Percentiles rank a stretch among this genome's conserved stretches.
These are phyloP conservation scores for Glyphotaelius pellucidus DNA, from an alignment of 2,888 invertebrate species.

Conservation along the genomic window DNA sequence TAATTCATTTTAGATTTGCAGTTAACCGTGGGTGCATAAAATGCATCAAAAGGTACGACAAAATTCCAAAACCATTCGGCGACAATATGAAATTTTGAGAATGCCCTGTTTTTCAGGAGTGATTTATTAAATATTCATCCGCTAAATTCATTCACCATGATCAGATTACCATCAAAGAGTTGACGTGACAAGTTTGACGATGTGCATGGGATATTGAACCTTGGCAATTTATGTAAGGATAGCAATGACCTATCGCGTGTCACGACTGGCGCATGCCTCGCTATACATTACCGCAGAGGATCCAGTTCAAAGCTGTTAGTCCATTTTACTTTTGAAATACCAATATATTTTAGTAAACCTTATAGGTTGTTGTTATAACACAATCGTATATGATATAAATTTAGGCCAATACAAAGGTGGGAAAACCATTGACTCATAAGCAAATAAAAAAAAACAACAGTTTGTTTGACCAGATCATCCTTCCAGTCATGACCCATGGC, in stretches of 20 bases:
- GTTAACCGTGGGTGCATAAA: not conserved
- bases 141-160: not conserved
- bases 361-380: not conserved
- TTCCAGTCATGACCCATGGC: not conserved
- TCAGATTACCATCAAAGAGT: not conserved
- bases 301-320: not conserved
- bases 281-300: not conserved
- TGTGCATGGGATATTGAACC: slow-evolving; percentile 27
- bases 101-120: not conserved
- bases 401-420: no score
- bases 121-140: not conserved
- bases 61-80: no score
- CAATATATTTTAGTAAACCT: not conserved
- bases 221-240: slow-evolving; percentile 27
- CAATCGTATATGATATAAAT: not conserved
- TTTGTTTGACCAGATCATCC: not conserved
- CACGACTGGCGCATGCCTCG: slow-evolving; percentile 32
- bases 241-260: slow-evolving; percentile 56
- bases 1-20: not conserved
- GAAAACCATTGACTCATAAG: not conserved
- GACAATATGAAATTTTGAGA: no score
- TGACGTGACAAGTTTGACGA: not conserved
- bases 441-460: not conserved
- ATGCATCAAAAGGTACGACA: not conserved
- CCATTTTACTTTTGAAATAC: not conserved